A percentile compares a stretch with the other conserved stretches of the same genome.
Conservation (phyloP, 1,140 invertebrate species). For the Panagrolaimus sp. region DNA sequence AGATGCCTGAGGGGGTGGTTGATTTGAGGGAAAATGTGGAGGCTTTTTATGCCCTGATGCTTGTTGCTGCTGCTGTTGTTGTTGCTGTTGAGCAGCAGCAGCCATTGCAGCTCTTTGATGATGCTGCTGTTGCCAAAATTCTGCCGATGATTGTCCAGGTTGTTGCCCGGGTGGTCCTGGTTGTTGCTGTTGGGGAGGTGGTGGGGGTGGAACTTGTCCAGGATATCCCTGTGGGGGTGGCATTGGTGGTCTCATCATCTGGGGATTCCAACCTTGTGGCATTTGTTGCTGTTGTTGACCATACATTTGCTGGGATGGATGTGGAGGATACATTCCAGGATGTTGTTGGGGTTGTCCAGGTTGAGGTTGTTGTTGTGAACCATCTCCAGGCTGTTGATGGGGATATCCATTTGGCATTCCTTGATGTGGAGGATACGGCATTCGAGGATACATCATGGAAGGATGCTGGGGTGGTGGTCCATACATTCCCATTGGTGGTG, state of each 20-base stretch:
- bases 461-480: neutral
- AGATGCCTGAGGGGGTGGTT: conserved; percentile 3
- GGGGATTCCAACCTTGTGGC: neutral
- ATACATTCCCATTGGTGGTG: conserved; percentile 15
- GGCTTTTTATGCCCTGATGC: neutral
- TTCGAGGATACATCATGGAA: neutral
- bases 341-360: neutral
- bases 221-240: neutral
- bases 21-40: neutral
- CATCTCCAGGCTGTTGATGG: neutral
- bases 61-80: neutral
- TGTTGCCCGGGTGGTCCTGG: neutral
- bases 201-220: neutral
- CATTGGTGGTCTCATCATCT: conserved; percentile 9
- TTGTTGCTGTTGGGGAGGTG: neutral
- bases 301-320: neutral
- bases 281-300: neutral
- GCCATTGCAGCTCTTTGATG: neutral
- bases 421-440: neutral
- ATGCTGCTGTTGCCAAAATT: neutral
- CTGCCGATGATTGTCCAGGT: neutral
- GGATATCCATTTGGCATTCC: conserved; percentile 3
- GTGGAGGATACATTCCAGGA: conserved; percentile 2
- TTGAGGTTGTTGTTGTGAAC: neutral
- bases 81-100: conserved; percentile 6